phyloP scores from a whole-genome alignment of 2,888 invertebrate genomes.

The Orchestes rusci region DNA sequence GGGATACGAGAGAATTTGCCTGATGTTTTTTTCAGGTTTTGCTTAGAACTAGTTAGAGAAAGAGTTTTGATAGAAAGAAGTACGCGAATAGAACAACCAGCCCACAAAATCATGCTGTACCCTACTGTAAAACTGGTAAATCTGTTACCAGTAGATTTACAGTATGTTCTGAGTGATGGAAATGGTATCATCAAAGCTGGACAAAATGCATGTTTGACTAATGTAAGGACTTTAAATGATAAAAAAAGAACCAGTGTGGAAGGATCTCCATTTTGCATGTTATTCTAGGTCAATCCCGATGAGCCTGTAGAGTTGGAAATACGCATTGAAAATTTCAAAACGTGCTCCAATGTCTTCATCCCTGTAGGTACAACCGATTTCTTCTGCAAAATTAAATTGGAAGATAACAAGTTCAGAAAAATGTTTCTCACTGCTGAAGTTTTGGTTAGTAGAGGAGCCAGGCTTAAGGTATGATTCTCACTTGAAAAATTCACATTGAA shows the following conservation, averaged over 20 bases:
- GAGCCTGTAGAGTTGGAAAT: conserved; percentile 67
- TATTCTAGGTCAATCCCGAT: conserved; percentile 59
- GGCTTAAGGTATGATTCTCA: conserved; percentile 40
- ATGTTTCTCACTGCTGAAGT: conserved; percentile 63
- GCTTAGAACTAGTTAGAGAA: conserved; percentile 71
- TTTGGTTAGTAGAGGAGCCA: conserved; percentile 37
- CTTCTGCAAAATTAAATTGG: conserved; percentile 54
- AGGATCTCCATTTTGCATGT: too few relatives aligned
- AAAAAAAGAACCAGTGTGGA: too few relatives aligned
- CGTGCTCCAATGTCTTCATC: conserved; percentile 34
- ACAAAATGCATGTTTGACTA: conserved; percentile 37
- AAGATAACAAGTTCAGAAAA: conserved; percentile 65
- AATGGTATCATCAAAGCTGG: conserved; percentile 34
- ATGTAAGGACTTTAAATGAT: conserved; percentile 29
- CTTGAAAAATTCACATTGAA: neutral
- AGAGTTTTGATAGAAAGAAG: conserved; percentile 49
- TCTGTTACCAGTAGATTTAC: conserved; percentile 76
- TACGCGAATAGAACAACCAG: conserved; percentile 56
- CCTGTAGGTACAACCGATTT: conserved; percentile 35
- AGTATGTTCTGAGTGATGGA: conserved; percentile 50
- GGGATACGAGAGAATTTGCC: too few relatives aligned
- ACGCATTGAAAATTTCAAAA: conserved; percentile 73
- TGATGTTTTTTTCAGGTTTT: conserved; percentile 55
- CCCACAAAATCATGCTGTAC: conserved; percentile 77
- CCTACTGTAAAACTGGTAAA: conserved; percentile 82